Evolutionary conservation across 2,113 vertebrate genomes (phyloP), one percentile per base, ranked within the genome.

Genomic region (Morone saxatilis): DNA sequence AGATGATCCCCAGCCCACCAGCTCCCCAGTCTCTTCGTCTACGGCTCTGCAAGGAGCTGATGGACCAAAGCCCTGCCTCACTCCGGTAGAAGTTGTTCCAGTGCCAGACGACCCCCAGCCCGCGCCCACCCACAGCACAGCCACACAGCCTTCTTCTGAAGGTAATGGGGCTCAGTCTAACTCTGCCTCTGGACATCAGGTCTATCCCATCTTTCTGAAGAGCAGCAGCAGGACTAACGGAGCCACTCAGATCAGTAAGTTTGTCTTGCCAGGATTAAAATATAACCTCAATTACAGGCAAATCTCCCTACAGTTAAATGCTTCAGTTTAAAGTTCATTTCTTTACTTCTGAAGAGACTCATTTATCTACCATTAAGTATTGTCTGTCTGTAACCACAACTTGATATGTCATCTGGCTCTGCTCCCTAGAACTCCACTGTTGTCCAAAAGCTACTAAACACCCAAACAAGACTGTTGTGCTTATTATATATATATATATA

Each of bases 181-280:
- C 48, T 51, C 85, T 53, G 47, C 53, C 8, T 73, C 73, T 45
- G 60, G 13, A 60, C 47, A 20, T 7, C 16, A 63, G 17, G 43
- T 85, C 69, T 86, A 69, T 75, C 78, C 90, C 41, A 82, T 90
- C 38, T 89, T 93, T 66, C 31, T 79, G 50, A 91, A 71, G 80
- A 87, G 50, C 71, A 65, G 45, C 16, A 3, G 5, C 22, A 14
- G 13, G 4, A 43, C 11, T 1, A 48, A 20, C 41, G 17, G 47
- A 75, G 9, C 72, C 31, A 6, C 81, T 51, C 81, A 77, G 61
- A 66, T 11, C n/a, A 80, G n/a, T 12, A 14, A 13, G 38, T 43
- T 41, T 22, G 69, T 56, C 20, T 22, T 22, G 36, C n/a, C 43
- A n/a, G 17, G 2, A 16, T 72, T 4, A 31, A 13, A 47, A 47